Evolutionary conservation across 23 tunicate genomes (phyloP), one percentile per base, ranked within the genome.

Genomic region (Phallusia fumigata): DNA sequence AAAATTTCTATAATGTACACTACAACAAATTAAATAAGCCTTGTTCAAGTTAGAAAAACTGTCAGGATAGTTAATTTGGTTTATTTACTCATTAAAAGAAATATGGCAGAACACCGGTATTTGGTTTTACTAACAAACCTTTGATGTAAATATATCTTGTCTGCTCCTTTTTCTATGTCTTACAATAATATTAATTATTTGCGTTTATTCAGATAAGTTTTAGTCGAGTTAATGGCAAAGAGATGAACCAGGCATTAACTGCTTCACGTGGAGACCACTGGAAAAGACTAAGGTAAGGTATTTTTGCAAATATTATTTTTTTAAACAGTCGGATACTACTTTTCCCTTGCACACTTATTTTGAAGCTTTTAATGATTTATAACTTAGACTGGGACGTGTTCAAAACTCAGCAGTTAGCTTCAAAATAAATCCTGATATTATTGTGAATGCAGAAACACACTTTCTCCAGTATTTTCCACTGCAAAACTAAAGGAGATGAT

Each of bases 391-490:
- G n/a, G n/a, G n/a, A n/a, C n/a, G n/a, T n/a, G n/a, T n/a, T n/a
- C n/a, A n/a, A n/a, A n/a, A n/a, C n/a, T n/a, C n/a, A n/a, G n/a
- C n/a, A n/a, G n/a, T n/a, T n/a, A n/a, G n/a, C n/a, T n/a, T n/a
- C n/a, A n/a, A n/a, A n/a, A n/a, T n/a, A n/a, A n/a, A n/a, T n/a
- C n/a, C n/a, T n/a, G n/a, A n/a, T n/a, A n/a, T n/a, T n/a, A n/a
- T 16, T 35, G 47, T 10, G 10, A 40, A 40, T 28, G 30, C 77
- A 82, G 85, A 40, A 32, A 65, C 26, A 84, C 88, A 13, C 24
- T 89, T 26, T 47, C 82, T 3, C 93, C 93, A 16, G 79, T 84
- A 26, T 89, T 89, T 80, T 89, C 93, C 28, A 84, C 93, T 28
- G 72, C 93, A 49, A 89, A 89, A 74, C 85, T 89, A 28, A 84